Evolutionary conservation across 2,113 vertebrate species (phyloP), one percentile per base, ranked within the genome.

Genomic region (Lophura nycthemera): DNA sequence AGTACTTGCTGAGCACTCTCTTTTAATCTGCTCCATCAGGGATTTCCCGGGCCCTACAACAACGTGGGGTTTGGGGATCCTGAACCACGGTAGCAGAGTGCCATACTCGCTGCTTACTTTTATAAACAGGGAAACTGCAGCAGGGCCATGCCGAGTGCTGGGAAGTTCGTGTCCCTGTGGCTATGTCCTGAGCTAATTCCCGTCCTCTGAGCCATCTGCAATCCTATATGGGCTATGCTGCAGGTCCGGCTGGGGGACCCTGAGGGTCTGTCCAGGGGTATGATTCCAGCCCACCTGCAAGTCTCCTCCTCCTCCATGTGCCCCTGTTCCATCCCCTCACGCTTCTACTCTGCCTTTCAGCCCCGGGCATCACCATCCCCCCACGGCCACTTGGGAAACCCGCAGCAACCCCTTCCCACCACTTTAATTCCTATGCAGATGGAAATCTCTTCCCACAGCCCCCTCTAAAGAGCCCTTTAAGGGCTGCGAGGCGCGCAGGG

Each of bases 401-500:
- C 11, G 18, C 56, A 59, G 18, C 10, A 59, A 32, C 18, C 36
- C 36, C 61, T 40, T 40, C 61, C 36, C 36, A 36, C 6, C 25
- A 12, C 20, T 22, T 5, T 27, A 48, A 34, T 59, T 10, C 4
- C 34, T 16, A 34, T 3, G 2, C 24, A 47, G 13, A 34, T 24
- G 29, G 34, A 43, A 69, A 22, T 25, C 17, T 0, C 12, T 65
- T 87, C n/a, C 8, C 3, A 0, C 0, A 8, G 8, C 6, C 13
- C 24, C 14, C n/a, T 36, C 71, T 25, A 29, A 72, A 30, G 36
- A 25, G 19, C 47, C 22, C 8, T 22, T 73, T 66, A 5, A 15
- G n/a, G 3, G 20, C 48, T 34, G 1, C 22, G 11, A n/a, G 7
- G 42, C 21, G 13, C 30, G 21, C 29, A 11, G 16, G 25, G 25